Evolutionary conservation across 1,140 invertebrate genomes (phyloP), one percentile per base, ranked within the genome.

Genomic region (Marisa cornuarietis): DNA sequence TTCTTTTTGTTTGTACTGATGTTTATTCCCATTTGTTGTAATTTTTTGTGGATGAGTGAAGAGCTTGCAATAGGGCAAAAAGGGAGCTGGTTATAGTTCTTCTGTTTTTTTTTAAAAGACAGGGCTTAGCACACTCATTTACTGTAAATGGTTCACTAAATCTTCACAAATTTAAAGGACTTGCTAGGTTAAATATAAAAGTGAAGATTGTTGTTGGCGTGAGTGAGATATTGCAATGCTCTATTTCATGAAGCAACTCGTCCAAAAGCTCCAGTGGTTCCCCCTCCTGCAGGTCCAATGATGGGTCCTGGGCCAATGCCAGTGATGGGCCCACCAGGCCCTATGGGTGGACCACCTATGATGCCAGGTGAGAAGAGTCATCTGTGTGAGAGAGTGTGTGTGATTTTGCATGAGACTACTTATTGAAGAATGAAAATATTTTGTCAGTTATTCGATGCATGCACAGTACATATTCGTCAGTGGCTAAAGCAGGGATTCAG

Each of bases 311-410:
- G 87, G 71, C 88, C 88, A 22, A 88, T 91, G 86, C 87, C 88
- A 65, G 83, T 90, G 77, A 90, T 91, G 87, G 86, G 87, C 85
- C 24, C 93, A 93, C 11, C 93, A 93, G 90, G 90, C 1, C 94
- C 94, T 22, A 89, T 91, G 93, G 79, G 76, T 9, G 26, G 26
- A 49, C 94, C 94, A 81, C 94, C 95, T 72, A 95, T 96, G 94
- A 95, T 96, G 94, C 91, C 90, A 81, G 85, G 87, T 88, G 84
- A 83, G 82, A 62, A 54, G 31, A 42, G 31, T 42, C 31, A 42
- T 42, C 6, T 42, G 31, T 42, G 31, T 42, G 31, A 42, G 31
- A 42, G 31, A 42, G 31, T 4, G 26, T 61, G 42, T 42, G 52
- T 18, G 58, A 51, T 76, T 63, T 20, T 65, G 31, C 31, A 16